Percentiles rank a stretch among this genome's conserved stretches.
Evolutionary conservation across 1,140 invertebrate genomes (phyloP).

Genomic region (Drosophila lini): DNA sequence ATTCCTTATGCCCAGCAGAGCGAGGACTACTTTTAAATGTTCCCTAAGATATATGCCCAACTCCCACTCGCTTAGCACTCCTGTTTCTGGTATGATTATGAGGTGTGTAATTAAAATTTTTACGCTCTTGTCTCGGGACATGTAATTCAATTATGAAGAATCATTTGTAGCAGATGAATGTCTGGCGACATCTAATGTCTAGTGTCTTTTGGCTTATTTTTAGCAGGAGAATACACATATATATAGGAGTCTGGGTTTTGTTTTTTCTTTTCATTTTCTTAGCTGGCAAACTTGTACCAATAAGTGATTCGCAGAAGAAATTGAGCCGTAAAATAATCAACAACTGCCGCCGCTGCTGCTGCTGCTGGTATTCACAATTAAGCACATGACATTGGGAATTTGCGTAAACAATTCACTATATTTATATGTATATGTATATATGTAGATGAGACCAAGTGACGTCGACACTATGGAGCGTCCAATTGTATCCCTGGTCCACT

Average conservation of each 20-base stretch:
- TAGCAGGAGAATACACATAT: constrained; percentile 14
- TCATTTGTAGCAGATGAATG: constrained; percentile 71
- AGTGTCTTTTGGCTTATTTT: constrained; percentile 62
- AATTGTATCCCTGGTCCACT: constrained; percentile 61
- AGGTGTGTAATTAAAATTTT: constrained; percentile 84
- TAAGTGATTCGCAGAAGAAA: constrained; percentile 49
- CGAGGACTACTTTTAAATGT: constrained; percentile 12
- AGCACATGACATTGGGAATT: constrained; percentile 55
- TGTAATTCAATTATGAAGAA: constrained; percentile 83
- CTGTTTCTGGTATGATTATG: constrained; percentile 73
- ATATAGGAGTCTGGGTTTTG: constrained; percentile 13
- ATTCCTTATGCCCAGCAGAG: constrained; percentile 10
- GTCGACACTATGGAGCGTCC: constrained; percentile 31
- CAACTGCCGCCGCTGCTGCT: constrained; percentile 4
- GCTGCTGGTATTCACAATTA: constrained; percentile 43
- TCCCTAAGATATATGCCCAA: constrained; percentile 17
- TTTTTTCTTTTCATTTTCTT: constrained; percentile 1
- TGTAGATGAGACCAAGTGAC: constrained; percentile 27
- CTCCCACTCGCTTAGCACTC: constrained; percentile 31
- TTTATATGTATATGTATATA: not conserved
- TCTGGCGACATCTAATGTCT: constrained; percentile 64
- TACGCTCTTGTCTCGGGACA: constrained; percentile 73
- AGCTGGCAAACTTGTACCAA: constrained; percentile 2
- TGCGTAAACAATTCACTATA: constrained; percentile 39
- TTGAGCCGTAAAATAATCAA: constrained; percentile 53